Evolutionary conservation across 2,797 vertebrate genomes (phyloP), one percentile per base, ranked within the genome.

Genomic region (Enteromius mattozi): DNA sequence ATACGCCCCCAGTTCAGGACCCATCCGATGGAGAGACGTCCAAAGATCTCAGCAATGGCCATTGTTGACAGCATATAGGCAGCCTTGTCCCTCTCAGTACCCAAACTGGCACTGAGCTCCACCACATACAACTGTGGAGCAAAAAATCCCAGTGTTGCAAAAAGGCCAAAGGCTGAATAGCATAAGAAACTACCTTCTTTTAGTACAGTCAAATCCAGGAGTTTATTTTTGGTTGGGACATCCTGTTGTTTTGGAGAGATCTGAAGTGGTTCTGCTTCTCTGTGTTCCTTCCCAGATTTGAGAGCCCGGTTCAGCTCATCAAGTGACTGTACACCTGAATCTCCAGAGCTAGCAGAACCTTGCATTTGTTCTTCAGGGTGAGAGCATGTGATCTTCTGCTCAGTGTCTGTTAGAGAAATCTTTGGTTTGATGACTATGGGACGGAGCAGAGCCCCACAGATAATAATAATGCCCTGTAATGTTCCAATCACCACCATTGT

Each of bases 161-260:
- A 99, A 7, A 99, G 96, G 37, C 98, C 98, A 8, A 99, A 99
- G 13, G 98, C 88, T n/a, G 97, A 95, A 7, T 99, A 99, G 65
- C 96, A 96, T 54, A 99, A 96, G 88, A 99, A 99, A 89, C 96
- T 94, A 80, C 88, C 88, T 88, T 99, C 97, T 89, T 87, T 95
- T 89, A 99, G 93, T 83, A 99, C 91, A 13, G 97, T 96, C 80
- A 99, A 97, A 93, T 99, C 98, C 54, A 98, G 81, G 24, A 99
- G 91, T 71, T 91, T 95, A 6, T 47, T 70, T 35, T 82, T 86
- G 14, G 24, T 85, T 37, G 45, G 80, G 42, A 14, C 35, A 5
- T 78, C 49, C 75, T 84, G 69, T 69, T 80, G 35, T 61, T 80
- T 47, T 45, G 65, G 81, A 30, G 49, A 17, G 51, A 51, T 77